Percentiles rank a stretch among this genome's conserved stretches.
Evolutionary conservation across 2,113 vertebrate species (phyloP).

Genomic region (Bos indicus): DNA sequence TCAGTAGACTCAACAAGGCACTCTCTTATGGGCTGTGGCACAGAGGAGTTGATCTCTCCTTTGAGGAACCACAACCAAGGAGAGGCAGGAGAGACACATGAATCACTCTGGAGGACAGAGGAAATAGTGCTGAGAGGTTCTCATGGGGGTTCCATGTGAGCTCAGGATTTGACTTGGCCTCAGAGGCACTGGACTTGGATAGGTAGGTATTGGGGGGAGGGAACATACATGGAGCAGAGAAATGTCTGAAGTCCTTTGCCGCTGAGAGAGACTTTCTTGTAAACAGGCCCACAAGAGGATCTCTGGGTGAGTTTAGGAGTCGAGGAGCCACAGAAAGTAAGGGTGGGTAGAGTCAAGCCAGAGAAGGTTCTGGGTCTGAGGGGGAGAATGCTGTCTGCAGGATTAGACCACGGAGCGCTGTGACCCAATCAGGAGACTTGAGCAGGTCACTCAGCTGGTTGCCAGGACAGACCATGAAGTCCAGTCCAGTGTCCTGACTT

Average conservation of each 20-base stretch:
- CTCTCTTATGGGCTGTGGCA: not conserved
- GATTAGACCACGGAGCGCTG: not conserved
- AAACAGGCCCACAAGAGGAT: not conserved
- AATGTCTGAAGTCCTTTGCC: not conserved
- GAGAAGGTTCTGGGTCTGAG: not conserved
- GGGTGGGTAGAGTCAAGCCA: not conserved
- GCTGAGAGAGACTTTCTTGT: not conserved
- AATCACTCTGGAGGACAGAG: not conserved
- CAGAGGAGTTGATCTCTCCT: not conserved
- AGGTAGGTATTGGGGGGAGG: too few relatives aligned
- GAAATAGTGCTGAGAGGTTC: not conserved
- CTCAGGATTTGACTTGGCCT: not conserved
- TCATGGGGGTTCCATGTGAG: not conserved
- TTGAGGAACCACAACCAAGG: not conserved
- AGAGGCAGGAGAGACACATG: not conserved
- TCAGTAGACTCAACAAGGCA: not conserved
- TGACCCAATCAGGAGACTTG: not conserved
- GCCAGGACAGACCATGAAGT: not conserved
- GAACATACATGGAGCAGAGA: accelerated
- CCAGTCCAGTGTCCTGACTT: not conserved
- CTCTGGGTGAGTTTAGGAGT: not conserved
- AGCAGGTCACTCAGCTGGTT: not conserved
- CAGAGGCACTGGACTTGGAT: not conserved
- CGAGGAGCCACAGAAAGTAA: not conserved
- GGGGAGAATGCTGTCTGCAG: not conserved